A percentile compares a stretch with the other conserved stretches of the same genome.
phyloP scores from a whole-genome alignment of 2,888 invertebrate species.

The Sicus ferrugineus region DNA sequence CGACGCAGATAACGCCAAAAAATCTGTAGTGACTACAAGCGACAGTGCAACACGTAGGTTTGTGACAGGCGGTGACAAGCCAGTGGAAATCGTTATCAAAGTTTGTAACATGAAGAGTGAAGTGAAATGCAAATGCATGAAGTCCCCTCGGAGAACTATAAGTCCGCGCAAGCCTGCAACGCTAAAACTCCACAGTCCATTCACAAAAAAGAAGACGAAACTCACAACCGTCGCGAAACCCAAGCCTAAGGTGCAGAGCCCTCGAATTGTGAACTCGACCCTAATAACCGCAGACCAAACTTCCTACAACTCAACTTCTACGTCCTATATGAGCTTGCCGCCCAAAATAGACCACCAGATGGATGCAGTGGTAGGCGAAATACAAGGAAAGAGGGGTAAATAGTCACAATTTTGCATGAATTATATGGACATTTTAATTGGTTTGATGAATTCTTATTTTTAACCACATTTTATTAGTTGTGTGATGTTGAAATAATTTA shows the following conservation, averaged over 20 bases:
- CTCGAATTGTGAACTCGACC: neutral
- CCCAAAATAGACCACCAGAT: slow-evolving; percentile 39
- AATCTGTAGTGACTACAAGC: neutral
- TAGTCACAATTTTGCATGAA: slow-evolving; percentile 28
- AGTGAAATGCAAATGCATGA: slow-evolving; percentile 44
- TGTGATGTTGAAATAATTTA: neutral
- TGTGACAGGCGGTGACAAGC: slow-evolving; percentile 35
- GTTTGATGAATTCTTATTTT: neutral
- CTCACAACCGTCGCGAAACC: slow-evolving; percentile 1
- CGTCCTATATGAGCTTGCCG: slow-evolving; percentile 56
- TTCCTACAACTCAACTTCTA: slow-evolving; percentile 56
- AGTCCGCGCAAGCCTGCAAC: slow-evolving; percentile 45
- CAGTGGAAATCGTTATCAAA: slow-evolving; percentile 58
- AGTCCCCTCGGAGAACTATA: slow-evolving; percentile 37
- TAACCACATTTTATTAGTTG: neutral
- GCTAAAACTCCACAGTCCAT: slow-evolving; percentile 39
- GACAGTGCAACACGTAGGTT: neutral
- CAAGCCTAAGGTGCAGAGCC: neutral
- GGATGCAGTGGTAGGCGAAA: slow-evolving; percentile 31
- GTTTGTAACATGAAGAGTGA: slow-evolving; percentile 39
- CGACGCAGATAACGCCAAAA: neutral
- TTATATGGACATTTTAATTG: neutral
- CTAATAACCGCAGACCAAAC: slow-evolving; percentile 34
- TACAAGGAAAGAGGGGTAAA: neutral
- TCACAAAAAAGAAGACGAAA: slow-evolving; percentile 26